Conservation (phyloP, 2,113 vertebrate species). For the Carettochelys insculpta region DNA sequence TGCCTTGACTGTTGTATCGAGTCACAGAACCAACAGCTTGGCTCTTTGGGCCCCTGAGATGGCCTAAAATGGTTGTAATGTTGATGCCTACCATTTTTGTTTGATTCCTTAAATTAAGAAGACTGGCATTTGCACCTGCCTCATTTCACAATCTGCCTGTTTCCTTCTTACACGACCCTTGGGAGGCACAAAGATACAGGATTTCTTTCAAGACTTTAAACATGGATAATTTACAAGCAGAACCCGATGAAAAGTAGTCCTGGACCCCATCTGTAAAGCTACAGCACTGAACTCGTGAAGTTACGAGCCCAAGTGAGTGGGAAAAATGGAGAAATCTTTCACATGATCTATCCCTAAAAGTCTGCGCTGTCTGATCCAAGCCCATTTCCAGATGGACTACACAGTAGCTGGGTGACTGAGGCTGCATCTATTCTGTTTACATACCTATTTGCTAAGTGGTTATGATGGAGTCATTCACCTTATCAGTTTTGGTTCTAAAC, state of each 20-base stretch:
- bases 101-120: background rate
- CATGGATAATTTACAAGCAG: fast-evolving
- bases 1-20: background rate
- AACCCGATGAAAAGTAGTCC: background rate
- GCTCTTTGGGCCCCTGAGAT: background rate
- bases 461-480: background rate
- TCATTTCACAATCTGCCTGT: background rate
- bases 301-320: fast-evolving
- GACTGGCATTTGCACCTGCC: background rate
- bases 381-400: background rate
- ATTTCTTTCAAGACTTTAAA: background rate
- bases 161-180: too few species aligned
- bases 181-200: background rate
- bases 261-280: background rate
- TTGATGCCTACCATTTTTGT: background rate
- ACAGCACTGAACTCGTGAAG: fast-evolving
- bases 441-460: background rate
- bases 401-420: background rate
- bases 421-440: background rate
- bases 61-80: background rate
- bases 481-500: background rate
- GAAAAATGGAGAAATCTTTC: background rate
- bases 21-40: background rate
- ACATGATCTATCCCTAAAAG: background rate
- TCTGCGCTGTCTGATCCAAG: background rate